Conservation (phyloP, 2,888 invertebrate species). For the Drosophila leonis region DNA sequence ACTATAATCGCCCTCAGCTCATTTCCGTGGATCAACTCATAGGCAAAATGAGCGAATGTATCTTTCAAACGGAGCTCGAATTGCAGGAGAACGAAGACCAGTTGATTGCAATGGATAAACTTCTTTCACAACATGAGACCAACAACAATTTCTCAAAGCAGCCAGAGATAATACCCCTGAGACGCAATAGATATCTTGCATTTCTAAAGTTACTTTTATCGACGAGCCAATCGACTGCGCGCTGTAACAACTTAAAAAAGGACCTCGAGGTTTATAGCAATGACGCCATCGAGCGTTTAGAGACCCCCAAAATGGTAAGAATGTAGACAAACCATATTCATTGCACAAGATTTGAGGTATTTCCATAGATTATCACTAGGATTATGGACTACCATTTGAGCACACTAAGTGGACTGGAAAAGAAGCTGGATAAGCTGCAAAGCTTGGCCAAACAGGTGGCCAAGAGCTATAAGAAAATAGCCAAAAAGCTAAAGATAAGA, state of each 20-base stretch:
- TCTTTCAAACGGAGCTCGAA: conserved; percentile 49
- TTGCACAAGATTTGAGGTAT: not conserved
- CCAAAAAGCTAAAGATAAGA: not conserved
- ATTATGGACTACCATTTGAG: conserved; percentile 48
- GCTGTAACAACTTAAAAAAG: conserved; percentile 35
- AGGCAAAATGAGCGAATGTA: conserved; percentile 20
- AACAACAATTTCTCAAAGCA: not conserved
- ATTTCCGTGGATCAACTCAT: conserved; percentile 34
- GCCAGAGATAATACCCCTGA: not conserved
- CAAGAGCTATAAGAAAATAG: conserved; percentile 7
- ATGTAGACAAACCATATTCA: rapidly evolving
- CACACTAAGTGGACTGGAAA: conserved; percentile 37
- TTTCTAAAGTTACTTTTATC: conserved; percentile 50
- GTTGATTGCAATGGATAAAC: conserved; percentile 37
- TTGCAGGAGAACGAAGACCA: conserved; percentile 36
- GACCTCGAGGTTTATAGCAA: conserved; percentile 44
- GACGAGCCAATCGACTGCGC: conserved; percentile 31
- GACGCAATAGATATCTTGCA: conserved; percentile 15
- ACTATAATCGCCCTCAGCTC: conserved; percentile 23
- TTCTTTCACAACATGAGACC: conserved; percentile 22
- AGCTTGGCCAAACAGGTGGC: not conserved
- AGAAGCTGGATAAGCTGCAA: conserved; percentile 32
- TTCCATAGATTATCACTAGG: conserved; percentile 42
- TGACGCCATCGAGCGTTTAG: not conserved
- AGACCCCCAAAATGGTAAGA: conserved; percentile 38